Percentiles rank a stretch among this genome's conserved stretches.
These are phyloP conservation scores for Sminthurinus signatus DNA, from an alignment of 1,140 invertebrate genomes.

Conservation along the genomic window DNA sequence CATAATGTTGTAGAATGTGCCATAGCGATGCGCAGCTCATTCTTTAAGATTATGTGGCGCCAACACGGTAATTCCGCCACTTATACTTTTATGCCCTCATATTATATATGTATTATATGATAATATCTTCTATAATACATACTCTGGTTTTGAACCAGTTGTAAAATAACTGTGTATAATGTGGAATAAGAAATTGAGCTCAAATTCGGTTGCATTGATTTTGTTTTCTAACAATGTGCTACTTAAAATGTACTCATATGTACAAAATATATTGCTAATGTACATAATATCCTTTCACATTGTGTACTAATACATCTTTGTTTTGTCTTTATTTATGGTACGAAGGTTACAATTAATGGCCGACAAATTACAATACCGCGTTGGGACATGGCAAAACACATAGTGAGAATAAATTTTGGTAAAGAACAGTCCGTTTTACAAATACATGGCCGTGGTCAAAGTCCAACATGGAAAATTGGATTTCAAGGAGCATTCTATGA, in stretches of 20 bases:
- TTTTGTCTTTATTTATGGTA: too few relatives aligned
- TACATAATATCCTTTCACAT: neutral
- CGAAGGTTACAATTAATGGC: conserved; percentile 29
- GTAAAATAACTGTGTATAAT: too few relatives aligned
- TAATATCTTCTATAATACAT: too few relatives aligned
- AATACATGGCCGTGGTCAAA: conserved; percentile 34
- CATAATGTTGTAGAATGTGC: too few relatives aligned
- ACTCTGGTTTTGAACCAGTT: too few relatives aligned
- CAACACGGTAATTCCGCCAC: too few relatives aligned
- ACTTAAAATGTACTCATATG: neutral
- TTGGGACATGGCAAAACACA: conserved; percentile 34
- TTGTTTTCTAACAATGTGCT: too few relatives aligned
- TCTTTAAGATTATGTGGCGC: too few relatives aligned
- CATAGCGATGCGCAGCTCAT: too few relatives aligned
- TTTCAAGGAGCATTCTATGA: conserved; percentile 38
- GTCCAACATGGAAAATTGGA: conserved; percentile 38
- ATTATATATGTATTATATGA: too few relatives aligned
- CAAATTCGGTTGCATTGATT: neutral
- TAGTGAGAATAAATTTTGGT: conserved; percentile 12
- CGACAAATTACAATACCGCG: conserved; percentile 18
- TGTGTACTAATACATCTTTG: too few relatives aligned
- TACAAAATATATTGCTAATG: neutral
- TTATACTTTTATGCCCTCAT: too few relatives aligned
- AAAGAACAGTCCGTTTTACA: conserved; percentile 30
- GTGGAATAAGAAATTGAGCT: neutral